Conservation (phyloP, 2,113 vertebrate genomes). For the Silurus meridionalis region DNA sequence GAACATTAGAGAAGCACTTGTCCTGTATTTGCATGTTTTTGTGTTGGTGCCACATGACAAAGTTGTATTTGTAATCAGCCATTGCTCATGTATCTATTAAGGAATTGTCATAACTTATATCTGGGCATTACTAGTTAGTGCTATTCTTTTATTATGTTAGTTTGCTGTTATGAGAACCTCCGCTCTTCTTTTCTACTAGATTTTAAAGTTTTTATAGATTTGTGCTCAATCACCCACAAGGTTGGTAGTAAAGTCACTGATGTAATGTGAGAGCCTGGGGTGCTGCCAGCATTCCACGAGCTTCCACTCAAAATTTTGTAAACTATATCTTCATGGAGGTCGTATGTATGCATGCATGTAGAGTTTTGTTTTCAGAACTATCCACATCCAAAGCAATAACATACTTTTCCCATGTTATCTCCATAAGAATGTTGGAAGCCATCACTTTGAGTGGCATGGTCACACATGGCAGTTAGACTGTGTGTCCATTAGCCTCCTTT, state of each 20-base stretch:
- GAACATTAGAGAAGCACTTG: not conserved
- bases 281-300: too few species aligned
- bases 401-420: not conserved
- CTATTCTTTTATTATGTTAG: not conserved
- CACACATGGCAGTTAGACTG: conserved; percentile 8
- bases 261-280: too few species aligned
- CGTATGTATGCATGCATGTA: not conserved
- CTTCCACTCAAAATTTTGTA: not conserved
- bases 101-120: not conserved
- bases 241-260: too few species aligned
- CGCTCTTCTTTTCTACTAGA: too few species aligned
- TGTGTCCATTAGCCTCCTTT: not conserved
- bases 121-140: not conserved
- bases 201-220: too few species aligned
- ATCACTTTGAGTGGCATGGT: conserved; percentile 20
- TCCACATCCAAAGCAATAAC: not conserved
- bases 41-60: not conserved
- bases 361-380: not conserved
- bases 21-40: not conserved
- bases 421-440: not conserved
- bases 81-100: not conserved
- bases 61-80: not conserved
- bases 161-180: too few species aligned
- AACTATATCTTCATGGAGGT: too few species aligned
- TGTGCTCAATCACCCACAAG: too few species aligned